A percentile compares a stretch with the other conserved stretches of the same genome.
Evolutionary conservation across 2,797 vertebrate species (phyloP).

Genomic region (Paramormyrops hopkinsi): DNA sequence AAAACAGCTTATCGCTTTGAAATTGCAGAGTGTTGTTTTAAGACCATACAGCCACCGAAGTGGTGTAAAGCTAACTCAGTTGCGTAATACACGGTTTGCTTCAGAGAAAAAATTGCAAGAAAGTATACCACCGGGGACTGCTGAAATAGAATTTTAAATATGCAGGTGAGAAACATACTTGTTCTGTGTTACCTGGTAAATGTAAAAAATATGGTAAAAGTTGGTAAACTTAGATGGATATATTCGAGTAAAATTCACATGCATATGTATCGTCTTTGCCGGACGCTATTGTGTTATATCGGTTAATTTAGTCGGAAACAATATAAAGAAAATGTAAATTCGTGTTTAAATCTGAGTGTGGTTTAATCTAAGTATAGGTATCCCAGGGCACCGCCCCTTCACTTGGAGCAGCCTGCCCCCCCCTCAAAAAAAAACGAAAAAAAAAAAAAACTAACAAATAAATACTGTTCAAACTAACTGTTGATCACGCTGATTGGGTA

Average conservation of each 20-base stretch:
- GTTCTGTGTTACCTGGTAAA: background rate
- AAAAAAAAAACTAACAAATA: background rate
- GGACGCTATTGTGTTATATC: background rate
- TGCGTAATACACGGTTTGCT: background rate
- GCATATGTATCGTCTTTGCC: background rate
- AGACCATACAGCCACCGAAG: background rate
- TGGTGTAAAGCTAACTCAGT: background rate
- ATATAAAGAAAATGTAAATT: background rate
- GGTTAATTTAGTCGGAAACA: background rate
- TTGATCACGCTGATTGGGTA: background rate
- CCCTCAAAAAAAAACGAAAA: background rate
- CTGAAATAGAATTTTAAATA: background rate
- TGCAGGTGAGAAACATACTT: conserved; percentile 3
- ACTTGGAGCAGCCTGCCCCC: background rate
- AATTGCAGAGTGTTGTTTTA: background rate
- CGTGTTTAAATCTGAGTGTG: background rate
- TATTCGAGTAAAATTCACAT: background rate
- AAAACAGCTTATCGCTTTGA: background rate
- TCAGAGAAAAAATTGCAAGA: background rate
- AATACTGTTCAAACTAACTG: background rate
- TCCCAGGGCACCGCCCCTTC: background rate
- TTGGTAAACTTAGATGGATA: background rate
- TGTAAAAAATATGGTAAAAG: background rate
- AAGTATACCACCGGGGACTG: background rate
- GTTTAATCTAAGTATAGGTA: background rate